phyloP scores from a whole-genome alignment of 2,888 invertebrate species.

The Andrena marginata region DNA sequence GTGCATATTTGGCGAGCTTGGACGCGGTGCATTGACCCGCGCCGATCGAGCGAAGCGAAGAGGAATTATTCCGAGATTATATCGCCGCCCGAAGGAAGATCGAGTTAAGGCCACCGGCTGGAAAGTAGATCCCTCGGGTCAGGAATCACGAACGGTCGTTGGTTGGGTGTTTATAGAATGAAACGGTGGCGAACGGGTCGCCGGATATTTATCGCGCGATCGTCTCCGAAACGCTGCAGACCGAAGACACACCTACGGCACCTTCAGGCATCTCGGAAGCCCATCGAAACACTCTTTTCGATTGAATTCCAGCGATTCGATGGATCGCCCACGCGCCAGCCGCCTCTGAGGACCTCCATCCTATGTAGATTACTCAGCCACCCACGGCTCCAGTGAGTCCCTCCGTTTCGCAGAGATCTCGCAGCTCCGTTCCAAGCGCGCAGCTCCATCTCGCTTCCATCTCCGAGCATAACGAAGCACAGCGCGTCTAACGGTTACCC shows the following conservation, averaged over 20 bases:
- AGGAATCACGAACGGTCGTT: neutral
- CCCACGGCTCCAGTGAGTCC: slow-evolving; percentile 17
- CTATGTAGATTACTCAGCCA: slow-evolving; percentile 39
- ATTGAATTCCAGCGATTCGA: slow-evolving; percentile 15
- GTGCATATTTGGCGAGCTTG: slow-evolving; percentile 2
- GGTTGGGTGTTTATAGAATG: neutral
- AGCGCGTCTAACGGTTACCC: neutral
- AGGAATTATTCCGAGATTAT: slow-evolving; percentile 21
- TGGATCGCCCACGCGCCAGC: slow-evolving; percentile 30
- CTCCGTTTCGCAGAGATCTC: neutral
- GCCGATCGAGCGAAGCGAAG: slow-evolving; percentile 13
- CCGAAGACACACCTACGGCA: neutral
- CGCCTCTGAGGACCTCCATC: slow-evolving; percentile 19
- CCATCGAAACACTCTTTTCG: neutral
- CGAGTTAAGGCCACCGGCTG: neutral
- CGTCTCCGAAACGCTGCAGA: neutral
- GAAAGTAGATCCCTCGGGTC: neutral
- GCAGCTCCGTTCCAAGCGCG: neutral
- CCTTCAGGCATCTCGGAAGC: neutral
- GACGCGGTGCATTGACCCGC: slow-evolving; percentile 29
- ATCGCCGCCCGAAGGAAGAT: neutral
- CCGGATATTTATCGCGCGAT: slow-evolving; percentile 14
- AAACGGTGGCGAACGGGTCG: neutral
- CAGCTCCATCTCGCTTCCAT: neutral
- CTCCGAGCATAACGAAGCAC: neutral